Evolutionary conservation across 2,888 invertebrate species (phyloP), one percentile per base, ranked within the genome.

Genomic region (Tridacna crocea): DNA sequence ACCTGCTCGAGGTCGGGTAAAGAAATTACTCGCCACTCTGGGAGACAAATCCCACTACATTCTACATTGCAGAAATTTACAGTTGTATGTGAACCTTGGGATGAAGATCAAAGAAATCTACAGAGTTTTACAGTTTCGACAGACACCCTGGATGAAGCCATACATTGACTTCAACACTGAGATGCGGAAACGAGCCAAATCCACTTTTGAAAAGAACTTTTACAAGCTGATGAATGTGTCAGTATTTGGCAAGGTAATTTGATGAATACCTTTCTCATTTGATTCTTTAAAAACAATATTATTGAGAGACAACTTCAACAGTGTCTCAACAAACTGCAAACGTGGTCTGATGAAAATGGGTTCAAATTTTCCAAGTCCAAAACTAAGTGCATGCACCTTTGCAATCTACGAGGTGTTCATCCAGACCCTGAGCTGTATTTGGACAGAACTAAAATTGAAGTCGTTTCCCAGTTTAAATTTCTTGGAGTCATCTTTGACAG

Each of bases 131-230:
- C 87, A 83, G 94, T 94, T 83, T 78, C 65, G 27, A 72, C 6
- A 94, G 26, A 58, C 51, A 8, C 26, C 78, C 0, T 94, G 93
- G 92, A 83, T 94, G 47, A 92, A 93, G 75, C 63, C 84, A 2
- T 94, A 94, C 78, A 93, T 93, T 0, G 86, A 90, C 27, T 86
- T 92, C 8, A 88, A 91, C 78, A 91, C 88, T 0, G 58, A 68
- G 46, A 27, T 36, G 36, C 12, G 58, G 83, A 15, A 72, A 65
- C 65, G 60, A 92, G 19, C 90, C 85, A 94, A 92, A 80, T 91
- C 82, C 91, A 94, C 82, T 79, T 85, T 87, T 58, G 75, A 85
- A 27, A 86, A 63, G 82, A 77, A 92, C 60, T 77, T 58, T 70
- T 66, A 51, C 22, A 84, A 79, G 22, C 73, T 84, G 0, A 77